phyloP scores from a whole-genome alignment of 2,888 invertebrate species.

The Ophion obscuratus region DNA sequence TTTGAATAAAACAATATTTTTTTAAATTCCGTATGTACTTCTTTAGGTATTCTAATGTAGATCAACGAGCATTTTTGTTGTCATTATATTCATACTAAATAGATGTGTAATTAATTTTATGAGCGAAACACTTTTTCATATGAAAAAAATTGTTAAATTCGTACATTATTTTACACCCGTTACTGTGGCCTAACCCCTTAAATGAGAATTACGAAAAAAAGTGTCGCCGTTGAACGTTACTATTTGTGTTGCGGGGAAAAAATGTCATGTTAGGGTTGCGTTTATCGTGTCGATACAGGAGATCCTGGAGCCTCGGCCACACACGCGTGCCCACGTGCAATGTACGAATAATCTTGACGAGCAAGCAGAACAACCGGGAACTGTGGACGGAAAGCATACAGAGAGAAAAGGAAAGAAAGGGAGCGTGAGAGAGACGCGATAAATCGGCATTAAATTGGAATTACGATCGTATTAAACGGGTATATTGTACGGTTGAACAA shows the following conservation, averaged over 20 bases:
- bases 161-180: too few relatives aligned
- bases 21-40: too few relatives aligned
- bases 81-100: too few relatives aligned
- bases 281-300: conserved; percentile 24
- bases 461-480: conserved; percentile 78
- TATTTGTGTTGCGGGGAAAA: background rate
- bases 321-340: background rate
- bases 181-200: too few relatives aligned
- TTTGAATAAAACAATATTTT: too few relatives aligned
- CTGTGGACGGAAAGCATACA: conserved; percentile 18
- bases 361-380: conserved; percentile 15
- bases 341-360: conserved; percentile 25
- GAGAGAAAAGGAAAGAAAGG: conserved; percentile 24
- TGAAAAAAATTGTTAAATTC: too few relatives aligned
- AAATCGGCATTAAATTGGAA: conserved; percentile 82
- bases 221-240: background rate
- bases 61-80: too few relatives aligned
- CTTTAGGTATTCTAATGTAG: too few relatives aligned
- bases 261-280: conserved; percentile 9
- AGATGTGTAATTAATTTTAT: too few relatives aligned
- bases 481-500: conserved; percentile 57
- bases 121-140: too few relatives aligned
- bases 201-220: background rate
- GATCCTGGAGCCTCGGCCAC: background rate
- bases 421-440: conserved; percentile 70